A percentile compares a stretch with the other conserved stretches of the same genome.
Conservation (phyloP, 1,140 invertebrate species). For the Chrysoperla carnea region DNA sequence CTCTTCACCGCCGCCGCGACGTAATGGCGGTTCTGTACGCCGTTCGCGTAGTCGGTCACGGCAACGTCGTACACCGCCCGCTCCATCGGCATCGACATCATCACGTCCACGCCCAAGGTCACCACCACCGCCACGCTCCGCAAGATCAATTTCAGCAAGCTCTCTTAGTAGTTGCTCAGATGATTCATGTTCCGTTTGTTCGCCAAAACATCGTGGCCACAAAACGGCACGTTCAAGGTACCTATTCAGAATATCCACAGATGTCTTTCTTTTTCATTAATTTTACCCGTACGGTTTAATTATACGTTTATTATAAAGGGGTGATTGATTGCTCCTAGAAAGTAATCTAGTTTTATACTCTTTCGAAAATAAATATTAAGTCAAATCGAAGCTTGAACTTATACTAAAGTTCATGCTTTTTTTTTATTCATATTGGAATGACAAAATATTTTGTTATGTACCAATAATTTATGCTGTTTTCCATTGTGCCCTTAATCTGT, state of each 20-base stretch:
- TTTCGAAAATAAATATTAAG: too few species aligned
- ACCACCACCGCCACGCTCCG: not conserved
- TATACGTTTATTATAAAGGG: too few species aligned
- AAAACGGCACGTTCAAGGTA: slow-evolving; percentile 15
- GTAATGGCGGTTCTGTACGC: slow-evolving; percentile 19
- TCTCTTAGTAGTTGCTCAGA: slow-evolving; percentile 63
- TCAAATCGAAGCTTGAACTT: too few species aligned
- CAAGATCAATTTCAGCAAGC: slow-evolving; percentile 36
- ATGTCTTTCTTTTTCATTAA: too few species aligned
- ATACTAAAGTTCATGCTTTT: too few species aligned
- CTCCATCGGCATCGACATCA: not conserved
- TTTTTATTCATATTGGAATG: too few species aligned
- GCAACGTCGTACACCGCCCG: slow-evolving; percentile 19
- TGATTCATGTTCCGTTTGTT: slow-evolving; percentile 62
- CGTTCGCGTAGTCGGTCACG: slow-evolving; percentile 15
- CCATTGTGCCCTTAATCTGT: too few species aligned
- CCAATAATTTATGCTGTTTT: too few species aligned
- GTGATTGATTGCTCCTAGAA: not conserved
- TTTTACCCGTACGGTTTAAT: too few species aligned
- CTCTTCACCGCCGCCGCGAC: slow-evolving; percentile 19
- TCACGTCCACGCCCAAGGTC: not conserved
- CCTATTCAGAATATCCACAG: slow-evolving; percentile 1
- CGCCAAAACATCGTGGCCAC: slow-evolving; percentile 24
- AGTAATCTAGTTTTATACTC: slow-evolving; percentile 1
- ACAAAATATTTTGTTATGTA: too few species aligned